Percentiles rank a stretch among this genome's conserved stretches.
Evolutionary conservation across 2,888 invertebrate species (phyloP).

Genomic region (Anoplius nigerrimus): DNA sequence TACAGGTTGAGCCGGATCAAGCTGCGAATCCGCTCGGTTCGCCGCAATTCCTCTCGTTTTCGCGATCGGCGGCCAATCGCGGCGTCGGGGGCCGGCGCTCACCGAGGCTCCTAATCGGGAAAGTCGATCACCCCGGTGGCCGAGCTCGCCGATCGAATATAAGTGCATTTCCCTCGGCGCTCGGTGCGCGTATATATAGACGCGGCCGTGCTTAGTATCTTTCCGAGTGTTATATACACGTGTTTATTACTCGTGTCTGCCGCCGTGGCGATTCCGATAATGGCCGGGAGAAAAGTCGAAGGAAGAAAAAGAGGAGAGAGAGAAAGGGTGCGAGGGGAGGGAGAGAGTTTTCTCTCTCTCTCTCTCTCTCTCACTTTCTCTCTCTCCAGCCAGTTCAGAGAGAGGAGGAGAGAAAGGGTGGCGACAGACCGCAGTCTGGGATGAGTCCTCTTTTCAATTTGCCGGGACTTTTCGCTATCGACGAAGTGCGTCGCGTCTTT

Average conservation of each 20-base stretch:
- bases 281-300: conserved; percentile 26
- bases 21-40: too few relatives aligned
- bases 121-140: conserved; percentile 43
- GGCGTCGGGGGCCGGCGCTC: neutral
- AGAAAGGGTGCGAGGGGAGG: conserved; percentile 15
- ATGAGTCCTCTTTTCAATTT: conserved; percentile 41
- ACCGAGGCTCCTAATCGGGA: conserved; percentile 24
- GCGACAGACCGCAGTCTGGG: conserved; percentile 22
- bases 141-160: conserved; percentile 22
- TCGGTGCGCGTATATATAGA: conserved; percentile 18
- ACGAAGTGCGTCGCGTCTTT: conserved; percentile 22
- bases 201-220: conserved; percentile 35
- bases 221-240: conserved; percentile 40
- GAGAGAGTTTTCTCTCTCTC: conserved; percentile 9
- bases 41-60: neutral
- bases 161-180: conserved; percentile 29
- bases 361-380: neutral
- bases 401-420: conserved; percentile 15
- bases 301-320: conserved; percentile 2
- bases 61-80: neutral
- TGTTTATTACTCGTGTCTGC: conserved; percentile 40
- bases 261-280: conserved; percentile 31
- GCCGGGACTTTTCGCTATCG: conserved; percentile 34
- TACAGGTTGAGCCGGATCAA: too few relatives aligned
- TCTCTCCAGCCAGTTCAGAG: neutral